Base-by-base conservation (phyloP, 2,888 invertebrate species). In the Hirtodrosophila confusa region DNA sequence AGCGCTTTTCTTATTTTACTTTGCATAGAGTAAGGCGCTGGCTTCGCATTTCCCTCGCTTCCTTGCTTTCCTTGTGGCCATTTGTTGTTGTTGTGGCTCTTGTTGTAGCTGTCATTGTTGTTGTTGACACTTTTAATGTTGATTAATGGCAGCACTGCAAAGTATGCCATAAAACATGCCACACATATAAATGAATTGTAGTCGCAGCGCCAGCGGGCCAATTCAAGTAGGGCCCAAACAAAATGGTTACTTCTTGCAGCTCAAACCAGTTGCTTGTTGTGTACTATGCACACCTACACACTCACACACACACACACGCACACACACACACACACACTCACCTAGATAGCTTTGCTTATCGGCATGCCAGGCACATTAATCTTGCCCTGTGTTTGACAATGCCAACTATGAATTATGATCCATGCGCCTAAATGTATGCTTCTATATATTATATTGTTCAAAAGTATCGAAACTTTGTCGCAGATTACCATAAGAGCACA, bases 111-210 rank as follows among this genome's bases (percentile, higher is more conserved):
- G 45, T 44, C 63, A 37, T 39, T 63, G 58, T 77, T 80, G 57
- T 62, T 80, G 79, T 75, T 80, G 80, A 85, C 80, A 85, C 82
- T 67, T 80, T 80, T 85, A 80, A 80, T 85, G 80, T 85, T 80
- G 80, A 80, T 80, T 80, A 80, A 80, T 80, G 85, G 82, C 55
- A 58, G 64, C 65, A 29, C 45, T 43, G 65, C 44, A 78, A 70
- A 78, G 77, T 49, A 63, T 75, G 85, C 73, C 67, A 80, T 80
- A 78, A 80, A 80, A 61, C 82, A 73, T 68, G 82, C 73, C 76
- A 67, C 85, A 70, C 85, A 82, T 78, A 78, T 73, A 80, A 80
- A 85, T 85, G 82, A 85, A 80, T 82, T 82, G 79, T 82, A 82
- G 75, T 74, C 53, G 39, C 31, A 54, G 51, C 56, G 33, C 44